Conservation (phyloP, 1,140 invertebrate genomes). For the Drosophila bifasciata region DNA sequence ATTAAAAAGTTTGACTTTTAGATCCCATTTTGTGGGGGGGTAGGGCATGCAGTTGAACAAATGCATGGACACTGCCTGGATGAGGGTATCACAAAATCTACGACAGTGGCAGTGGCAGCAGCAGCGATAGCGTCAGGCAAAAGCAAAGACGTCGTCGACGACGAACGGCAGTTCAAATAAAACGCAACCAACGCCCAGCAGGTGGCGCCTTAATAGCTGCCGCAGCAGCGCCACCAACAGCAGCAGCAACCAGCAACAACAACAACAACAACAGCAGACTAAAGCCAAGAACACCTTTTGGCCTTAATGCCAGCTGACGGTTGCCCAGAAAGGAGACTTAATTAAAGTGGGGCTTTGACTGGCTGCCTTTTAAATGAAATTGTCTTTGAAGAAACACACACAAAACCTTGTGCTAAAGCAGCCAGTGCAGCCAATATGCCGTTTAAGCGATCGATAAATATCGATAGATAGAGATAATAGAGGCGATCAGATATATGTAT, state of each 20-base stretch:
- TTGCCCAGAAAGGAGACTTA: slow-evolving; percentile 51
- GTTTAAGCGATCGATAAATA: too few relatives aligned
- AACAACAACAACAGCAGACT: slow-evolving; percentile 12
- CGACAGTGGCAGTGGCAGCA: background rate
- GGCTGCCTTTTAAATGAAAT: too few relatives aligned
- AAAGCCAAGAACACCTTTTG: slow-evolving; percentile 42
- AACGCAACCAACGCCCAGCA: slow-evolving; percentile 62
- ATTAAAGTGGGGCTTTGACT: slow-evolving; percentile 47
- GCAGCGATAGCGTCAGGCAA: background rate
- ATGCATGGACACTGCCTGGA: too few relatives aligned
- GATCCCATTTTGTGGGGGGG: too few relatives aligned
- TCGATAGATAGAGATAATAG: too few relatives aligned
- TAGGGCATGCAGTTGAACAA: too few relatives aligned
- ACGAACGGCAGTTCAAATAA: slow-evolving; percentile 43
- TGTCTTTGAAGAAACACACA: background rate
- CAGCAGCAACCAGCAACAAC: slow-evolving; percentile 10
- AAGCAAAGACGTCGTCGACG: background rate
- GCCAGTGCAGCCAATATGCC: too few relatives aligned
- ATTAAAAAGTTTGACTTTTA: too few relatives aligned
- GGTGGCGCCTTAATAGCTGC: slow-evolving; percentile 47
- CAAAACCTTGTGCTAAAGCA: background rate
- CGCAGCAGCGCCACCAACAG: slow-evolving; percentile 1
- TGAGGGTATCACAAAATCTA: too few relatives aligned
- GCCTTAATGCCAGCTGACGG: slow-evolving; percentile 64
- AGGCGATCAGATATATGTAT: too few relatives aligned